A percentile compares a stretch with the other conserved stretches of the same genome.
These are phyloP conservation scores for Upupa epops DNA, from an alignment of 2,113 vertebrate species.

Conservation along the genomic window DNA sequence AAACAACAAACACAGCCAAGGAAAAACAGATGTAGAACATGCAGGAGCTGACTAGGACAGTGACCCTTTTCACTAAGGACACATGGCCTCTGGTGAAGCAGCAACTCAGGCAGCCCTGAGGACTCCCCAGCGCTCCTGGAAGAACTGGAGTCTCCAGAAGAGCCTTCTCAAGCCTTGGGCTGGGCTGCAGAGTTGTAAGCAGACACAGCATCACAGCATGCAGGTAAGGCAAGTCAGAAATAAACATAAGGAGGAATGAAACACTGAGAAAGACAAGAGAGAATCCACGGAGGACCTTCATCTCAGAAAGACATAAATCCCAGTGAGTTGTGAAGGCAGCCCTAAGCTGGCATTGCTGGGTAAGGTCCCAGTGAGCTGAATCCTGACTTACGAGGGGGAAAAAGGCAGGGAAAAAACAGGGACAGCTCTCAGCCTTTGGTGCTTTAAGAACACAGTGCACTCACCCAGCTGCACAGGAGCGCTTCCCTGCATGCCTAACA, in stretches of 20 bases:
- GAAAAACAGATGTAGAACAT: neutral
- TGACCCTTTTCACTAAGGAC: neutral
- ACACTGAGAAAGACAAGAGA: neutral
- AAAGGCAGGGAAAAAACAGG: no score
- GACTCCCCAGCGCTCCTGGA: neutral
- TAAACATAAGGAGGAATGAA: neutral
- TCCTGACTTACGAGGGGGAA: neutral
- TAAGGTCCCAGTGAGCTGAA: neutral
- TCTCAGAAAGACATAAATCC: neutral
- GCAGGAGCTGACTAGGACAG: neutral
- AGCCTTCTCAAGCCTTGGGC: neutral
- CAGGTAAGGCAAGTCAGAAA: neutral
- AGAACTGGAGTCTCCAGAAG: neutral
- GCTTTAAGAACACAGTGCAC: neutral
- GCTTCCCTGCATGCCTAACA: neutral
- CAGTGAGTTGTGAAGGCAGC: neutral
- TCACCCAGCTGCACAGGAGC: neutral
- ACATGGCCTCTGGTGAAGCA: neutral
- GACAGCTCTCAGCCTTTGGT: neutral
- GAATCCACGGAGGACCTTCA: neutral
- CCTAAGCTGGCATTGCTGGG: neutral
- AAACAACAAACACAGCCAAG: neutral
- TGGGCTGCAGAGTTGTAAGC: neutral
- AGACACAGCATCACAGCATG: accelerated
- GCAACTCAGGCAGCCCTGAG: neutral